Percentiles rank a stretch among this genome's conserved stretches.
These are phyloP conservation scores for Gallinago solitaria DNA, from an alignment of 2,797 vertebrate genomes.

Conservation along the genomic window DNA sequence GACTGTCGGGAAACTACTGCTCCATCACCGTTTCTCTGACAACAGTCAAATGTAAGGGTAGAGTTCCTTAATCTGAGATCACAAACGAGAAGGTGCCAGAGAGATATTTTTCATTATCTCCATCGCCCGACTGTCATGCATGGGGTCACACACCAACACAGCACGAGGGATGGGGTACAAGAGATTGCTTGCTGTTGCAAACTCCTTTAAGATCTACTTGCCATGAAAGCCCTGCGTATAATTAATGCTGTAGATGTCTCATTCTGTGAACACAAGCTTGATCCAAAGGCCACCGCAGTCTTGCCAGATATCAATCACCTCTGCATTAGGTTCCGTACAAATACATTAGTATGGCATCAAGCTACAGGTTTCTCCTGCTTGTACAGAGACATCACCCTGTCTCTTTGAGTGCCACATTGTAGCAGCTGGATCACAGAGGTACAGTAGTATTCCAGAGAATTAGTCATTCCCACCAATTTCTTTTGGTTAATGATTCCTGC, in stretches of 20 bases:
- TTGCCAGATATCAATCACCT: neutral
- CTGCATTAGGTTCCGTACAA: neutral
- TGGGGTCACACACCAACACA: neutral
- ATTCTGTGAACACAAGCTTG: no score
- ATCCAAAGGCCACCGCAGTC: neutral
- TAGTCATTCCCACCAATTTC: neutral
- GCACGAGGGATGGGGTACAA: accelerated
- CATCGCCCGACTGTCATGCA: neutral
- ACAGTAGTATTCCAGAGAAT: neutral
- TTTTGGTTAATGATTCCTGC: neutral
- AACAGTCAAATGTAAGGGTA: neutral
- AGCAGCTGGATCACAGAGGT: neutral
- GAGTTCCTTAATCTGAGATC: neutral
- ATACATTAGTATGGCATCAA: neutral
- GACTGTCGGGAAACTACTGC: neutral
- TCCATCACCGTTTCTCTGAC: neutral
- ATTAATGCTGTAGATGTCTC: neutral
- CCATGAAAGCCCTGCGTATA: neutral
- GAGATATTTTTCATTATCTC: neutral
- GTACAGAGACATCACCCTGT: neutral
- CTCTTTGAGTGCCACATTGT: no score
- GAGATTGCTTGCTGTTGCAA: neutral
- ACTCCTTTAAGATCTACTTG: neutral
- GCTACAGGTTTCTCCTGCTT: neutral
- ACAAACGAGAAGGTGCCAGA: neutral